Percentiles rank a stretch among this genome's conserved stretches.
Evolutionary conservation across 2,113 vertebrate species (phyloP).

Genomic region (Actenoides hombroni): DNA sequence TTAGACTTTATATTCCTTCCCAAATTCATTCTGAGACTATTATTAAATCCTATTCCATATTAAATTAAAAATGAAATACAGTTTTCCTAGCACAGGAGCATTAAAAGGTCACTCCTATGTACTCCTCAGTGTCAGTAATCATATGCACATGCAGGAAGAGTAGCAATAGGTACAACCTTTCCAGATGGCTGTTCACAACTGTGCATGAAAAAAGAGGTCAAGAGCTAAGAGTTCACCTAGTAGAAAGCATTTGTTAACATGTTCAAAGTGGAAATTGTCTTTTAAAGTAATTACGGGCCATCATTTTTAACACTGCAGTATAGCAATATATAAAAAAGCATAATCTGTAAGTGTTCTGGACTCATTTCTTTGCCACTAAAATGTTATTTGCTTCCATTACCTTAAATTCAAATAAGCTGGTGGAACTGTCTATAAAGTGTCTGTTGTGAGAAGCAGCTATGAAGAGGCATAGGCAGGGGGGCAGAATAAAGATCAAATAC

Average conservation of each 20-base stretch:
- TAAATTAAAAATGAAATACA: slow-evolving; percentile 44
- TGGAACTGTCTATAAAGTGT: neutral
- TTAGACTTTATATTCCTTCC: slow-evolving; percentile 21
- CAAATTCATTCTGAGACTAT: slow-evolving; percentile 26
- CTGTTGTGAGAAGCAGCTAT: neutral
- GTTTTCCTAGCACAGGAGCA: neutral
- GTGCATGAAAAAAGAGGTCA: neutral
- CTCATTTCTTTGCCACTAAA: slow-evolving; percentile 45
- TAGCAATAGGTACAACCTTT: neutral
- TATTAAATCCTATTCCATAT: slow-evolving; percentile 27
- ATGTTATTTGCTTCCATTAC: slow-evolving; percentile 50
- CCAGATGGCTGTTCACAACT: neutral
- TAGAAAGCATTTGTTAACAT: slow-evolving; percentile 3
- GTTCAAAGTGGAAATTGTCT: slow-evolving; percentile 25
- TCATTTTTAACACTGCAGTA: slow-evolving; percentile 34
- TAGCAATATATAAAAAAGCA: slow-evolving; percentile 34
- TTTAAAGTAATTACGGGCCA: slow-evolving; percentile 50
- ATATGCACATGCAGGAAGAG: neutral
- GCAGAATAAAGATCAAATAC: neutral
- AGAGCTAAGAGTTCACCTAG: slow-evolving; percentile 12
- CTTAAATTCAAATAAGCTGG: slow-evolving; percentile 6
- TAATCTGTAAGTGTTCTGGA: slow-evolving; percentile 25
- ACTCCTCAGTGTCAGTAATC: slow-evolving; percentile 1
- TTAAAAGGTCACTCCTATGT: slow-evolving; percentile 11
- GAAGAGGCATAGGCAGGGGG: neutral